Base-by-base conservation (phyloP, 2,113 vertebrate genomes). In the Entomyzon cyanotis region DNA sequence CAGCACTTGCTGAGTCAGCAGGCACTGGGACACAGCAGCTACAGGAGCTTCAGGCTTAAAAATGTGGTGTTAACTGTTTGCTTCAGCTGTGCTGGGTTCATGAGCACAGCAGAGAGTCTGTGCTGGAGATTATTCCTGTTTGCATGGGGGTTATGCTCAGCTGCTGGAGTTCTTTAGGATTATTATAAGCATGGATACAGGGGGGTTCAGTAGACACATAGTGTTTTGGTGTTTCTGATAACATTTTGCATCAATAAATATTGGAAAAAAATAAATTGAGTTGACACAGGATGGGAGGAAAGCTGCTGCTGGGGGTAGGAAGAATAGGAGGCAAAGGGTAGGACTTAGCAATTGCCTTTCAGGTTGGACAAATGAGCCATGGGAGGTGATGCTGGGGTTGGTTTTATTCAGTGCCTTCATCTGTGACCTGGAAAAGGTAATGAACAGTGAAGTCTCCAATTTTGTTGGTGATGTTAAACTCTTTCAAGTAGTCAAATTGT, bases 381-480 rank as follows among this genome's bases (percentile, higher is more conserved):
- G 50, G 46, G 27, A 84, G 37, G 46, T 44, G 49, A 60, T 69
- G 62, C 42, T 85, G 70, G 41, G 30, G 25, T 20, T 90, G 11
- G 28, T 87, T 83, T 80, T 65, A 63, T 46, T 96, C 59, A 24
- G 42, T 49, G 67, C 50, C 50, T 69, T 88, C 33, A 4, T 88
- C 95, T 3, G 1, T 96, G 92, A 77, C 82, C 71, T 90, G 88
- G 63, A 65, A 56, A 92, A 94, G 42, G 90, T 69, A 94, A 95
- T 60, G 88, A 88, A 17, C 63, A 46, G 85, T 94, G 85, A 86
- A 88, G 30, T 46, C 42, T 86, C 59, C 82, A 22, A 3, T 94
- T 85, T 37, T 90, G 22, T 31, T 64, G 41, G 63, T 65, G 63
- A 33, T 76, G 58, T 2, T 52, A 20, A 33, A 33, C 27, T 86